A percentile compares a stretch with the other conserved stretches of the same genome.
phyloP scores from a whole-genome alignment of 1,140 invertebrate genomes.

The Cyclina sinensis region DNA sequence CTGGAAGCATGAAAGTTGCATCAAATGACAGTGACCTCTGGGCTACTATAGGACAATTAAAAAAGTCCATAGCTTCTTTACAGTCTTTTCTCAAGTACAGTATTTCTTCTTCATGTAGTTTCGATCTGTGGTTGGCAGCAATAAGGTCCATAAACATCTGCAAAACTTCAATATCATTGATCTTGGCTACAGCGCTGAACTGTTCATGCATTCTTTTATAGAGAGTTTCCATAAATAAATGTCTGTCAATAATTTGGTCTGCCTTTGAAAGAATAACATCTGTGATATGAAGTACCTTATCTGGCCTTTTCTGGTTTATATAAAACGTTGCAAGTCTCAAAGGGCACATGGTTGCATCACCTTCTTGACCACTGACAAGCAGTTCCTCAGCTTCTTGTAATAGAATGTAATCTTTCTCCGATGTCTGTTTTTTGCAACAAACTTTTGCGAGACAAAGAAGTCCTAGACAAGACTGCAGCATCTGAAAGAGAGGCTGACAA shows the following conservation, averaged over 20 bases:
- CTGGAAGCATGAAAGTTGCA: slow-evolving; percentile 12
- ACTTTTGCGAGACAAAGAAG: neutral
- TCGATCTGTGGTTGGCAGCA: neutral
- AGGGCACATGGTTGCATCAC: neutral
- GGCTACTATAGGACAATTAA: neutral
- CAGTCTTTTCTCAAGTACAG: neutral
- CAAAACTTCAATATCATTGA: neutral
- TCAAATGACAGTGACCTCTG: neutral
- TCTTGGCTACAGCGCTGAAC: neutral
- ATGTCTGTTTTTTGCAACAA: neutral
- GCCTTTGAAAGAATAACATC: neutral
- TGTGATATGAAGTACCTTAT: neutral
- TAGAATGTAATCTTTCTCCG: neutral
- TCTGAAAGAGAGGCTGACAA: neutral
- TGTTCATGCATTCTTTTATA: neutral
- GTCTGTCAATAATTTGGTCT: neutral
- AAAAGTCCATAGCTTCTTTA: neutral
- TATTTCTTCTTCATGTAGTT: neutral
- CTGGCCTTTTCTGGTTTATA: neutral
- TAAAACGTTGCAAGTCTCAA: neutral
- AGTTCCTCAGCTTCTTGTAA: neutral
- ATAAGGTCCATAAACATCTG: neutral
- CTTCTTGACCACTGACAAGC: neutral
- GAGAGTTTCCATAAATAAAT: neutral
- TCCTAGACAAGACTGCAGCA: neutral